Percentiles rank a stretch among this genome's conserved stretches.
Evolutionary conservation across 2,113 vertebrate species (phyloP).

Genomic region (Erythrolamprus reginae): DNA sequence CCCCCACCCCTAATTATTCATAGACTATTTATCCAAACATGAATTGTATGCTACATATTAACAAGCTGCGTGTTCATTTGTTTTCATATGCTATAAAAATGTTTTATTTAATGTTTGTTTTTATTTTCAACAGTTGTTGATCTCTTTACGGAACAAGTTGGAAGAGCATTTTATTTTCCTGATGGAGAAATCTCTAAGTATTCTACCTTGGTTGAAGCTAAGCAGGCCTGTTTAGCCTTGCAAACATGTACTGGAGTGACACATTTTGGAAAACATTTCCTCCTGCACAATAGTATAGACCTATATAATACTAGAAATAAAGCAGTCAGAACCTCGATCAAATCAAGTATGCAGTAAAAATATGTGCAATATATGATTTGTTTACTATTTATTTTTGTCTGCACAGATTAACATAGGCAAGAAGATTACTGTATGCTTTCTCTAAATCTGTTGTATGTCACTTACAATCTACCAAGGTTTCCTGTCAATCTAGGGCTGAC

Average conservation of each 20-base stretch:
- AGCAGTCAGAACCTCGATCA: conserved; percentile 5
- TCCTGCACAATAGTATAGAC: background rate
- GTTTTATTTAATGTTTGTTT: background rate
- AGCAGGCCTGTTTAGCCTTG: background rate
- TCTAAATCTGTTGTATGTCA: background rate
- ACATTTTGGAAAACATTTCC: background rate
- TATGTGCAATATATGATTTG: background rate
- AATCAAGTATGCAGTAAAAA: conserved; percentile 15
- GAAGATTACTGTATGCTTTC: background rate
- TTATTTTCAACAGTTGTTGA: conserved; percentile 16
- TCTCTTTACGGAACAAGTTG: background rate
- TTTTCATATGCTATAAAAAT: background rate
- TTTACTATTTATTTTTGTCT: background rate
- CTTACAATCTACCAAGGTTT: background rate
- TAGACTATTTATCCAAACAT: background rate
- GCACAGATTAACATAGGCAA: background rate
- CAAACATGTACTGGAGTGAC: conserved; percentile 14
- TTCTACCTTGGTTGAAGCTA: conserved; percentile 3
- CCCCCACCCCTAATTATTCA: no score
- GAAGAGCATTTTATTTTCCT: conserved; percentile 17
- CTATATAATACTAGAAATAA: conserved; percentile 21
- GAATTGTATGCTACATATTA: background rate
- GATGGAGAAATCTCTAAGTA: background rate
- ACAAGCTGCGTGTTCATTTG: background rate
- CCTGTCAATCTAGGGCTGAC: background rate